Evolutionary conservation across 2,797 vertebrate species (phyloP).

Genomic region (Gymnothorax javanicus): DNA sequence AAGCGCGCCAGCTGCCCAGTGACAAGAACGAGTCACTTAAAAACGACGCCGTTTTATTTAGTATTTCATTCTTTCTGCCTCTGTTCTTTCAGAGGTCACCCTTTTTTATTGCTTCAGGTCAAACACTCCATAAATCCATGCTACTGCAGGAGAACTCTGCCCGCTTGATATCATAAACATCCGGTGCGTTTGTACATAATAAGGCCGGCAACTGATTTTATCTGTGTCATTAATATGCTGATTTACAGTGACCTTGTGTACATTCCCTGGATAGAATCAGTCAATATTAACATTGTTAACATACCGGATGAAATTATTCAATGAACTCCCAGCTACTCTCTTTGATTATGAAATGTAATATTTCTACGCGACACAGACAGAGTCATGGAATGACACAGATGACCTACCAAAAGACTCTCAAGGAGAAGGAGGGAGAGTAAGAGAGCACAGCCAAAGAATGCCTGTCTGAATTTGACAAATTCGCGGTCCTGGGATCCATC

Average conservation of each 20-base stretch:
- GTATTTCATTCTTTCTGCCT: too few species aligned
- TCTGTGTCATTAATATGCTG: slow-evolving; percentile 41
- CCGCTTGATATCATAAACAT: slow-evolving; percentile 19
- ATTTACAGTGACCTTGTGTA: slow-evolving; percentile 58
- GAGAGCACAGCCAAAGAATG: background rate
- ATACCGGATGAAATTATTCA: slow-evolving; percentile 21
- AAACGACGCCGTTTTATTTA: too few species aligned
- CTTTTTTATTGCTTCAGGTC: too few species aligned
- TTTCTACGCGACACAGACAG: slow-evolving; percentile 28
- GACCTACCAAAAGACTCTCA: background rate
- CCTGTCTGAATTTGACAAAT: background rate
- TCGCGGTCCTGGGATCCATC: background rate
- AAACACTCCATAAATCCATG: too few species aligned
- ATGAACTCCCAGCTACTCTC: slow-evolving; percentile 26
- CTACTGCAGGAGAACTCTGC: too few species aligned
- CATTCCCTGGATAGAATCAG: slow-evolving; percentile 44
- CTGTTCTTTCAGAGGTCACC: too few species aligned
- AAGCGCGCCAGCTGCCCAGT: too few species aligned
- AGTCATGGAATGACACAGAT: slow-evolving; percentile 27
- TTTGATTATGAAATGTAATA: slow-evolving; percentile 22
- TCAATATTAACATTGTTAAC: slow-evolving; percentile 52
- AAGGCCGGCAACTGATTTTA: slow-evolving; percentile 44
- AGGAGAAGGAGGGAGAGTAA: background rate
- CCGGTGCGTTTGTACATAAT: slow-evolving; percentile 38
- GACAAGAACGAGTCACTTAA: too few species aligned